Evolutionary conservation across 2,888 invertebrate species (phyloP), one percentile per base, ranked within the genome.

Genomic region (Tiliacea aurago): DNA sequence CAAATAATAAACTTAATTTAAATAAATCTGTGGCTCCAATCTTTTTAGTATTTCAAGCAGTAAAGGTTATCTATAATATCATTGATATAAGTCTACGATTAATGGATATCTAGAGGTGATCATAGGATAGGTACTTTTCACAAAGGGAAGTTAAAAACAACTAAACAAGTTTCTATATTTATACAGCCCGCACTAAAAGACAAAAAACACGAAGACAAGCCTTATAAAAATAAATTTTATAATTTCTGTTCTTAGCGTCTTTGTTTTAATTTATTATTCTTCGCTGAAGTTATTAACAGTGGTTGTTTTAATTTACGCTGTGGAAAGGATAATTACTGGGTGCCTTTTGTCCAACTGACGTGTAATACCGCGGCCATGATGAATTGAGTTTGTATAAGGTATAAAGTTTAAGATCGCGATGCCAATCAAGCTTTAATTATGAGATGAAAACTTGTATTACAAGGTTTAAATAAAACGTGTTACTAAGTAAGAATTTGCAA

Each of bases 271-370:
- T 82, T 84, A 74, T 67, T 85, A 83, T 67, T 53, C 67, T 70
- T 66, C 43, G 64, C 62, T 75, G 61, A 61, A 77, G 75, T 86
- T 84, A 80, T 87, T 80, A 79, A 74, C 73, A 11, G 43, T 13
- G 76, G 62, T 75, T 75, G 80, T 86, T 86, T 86, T 87, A 86
- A 87, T 86, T 86, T 84, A 73, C 28, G 65, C 70, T 56, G 86
- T 69, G 63, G 87, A 87, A 84, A 87, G 72, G 75, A 84, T 86
- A 86, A 86, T 86, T 78, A 87, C 72, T 67, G 79, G 86, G 72
- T 76, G 45, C 63, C 81, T 84, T 84, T 81, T 71, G 71, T 84
- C 68, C 70, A 71, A 76, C 70, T 84, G 82, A 84, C 82, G 85
- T 82, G 78, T 82, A 82, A 84, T 82, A 82, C 76, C 70, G 77